phyloP scores from a whole-genome alignment of 1,140 invertebrate species.

The Nasonia vitripennis region DNA sequence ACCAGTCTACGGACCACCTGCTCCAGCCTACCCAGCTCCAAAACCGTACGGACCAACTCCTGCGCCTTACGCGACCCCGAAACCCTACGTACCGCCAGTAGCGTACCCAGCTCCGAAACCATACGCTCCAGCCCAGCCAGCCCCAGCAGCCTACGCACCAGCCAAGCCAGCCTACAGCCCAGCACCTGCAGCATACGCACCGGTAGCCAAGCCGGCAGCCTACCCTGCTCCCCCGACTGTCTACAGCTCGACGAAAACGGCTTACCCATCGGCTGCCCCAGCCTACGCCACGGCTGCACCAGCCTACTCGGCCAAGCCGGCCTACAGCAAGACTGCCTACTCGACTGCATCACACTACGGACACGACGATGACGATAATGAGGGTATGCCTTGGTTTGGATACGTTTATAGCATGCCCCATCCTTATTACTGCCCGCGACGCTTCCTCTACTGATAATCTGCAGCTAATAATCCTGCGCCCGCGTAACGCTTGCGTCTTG shows the following conservation, averaged over 20 bases:
- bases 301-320: too few relatives aligned
- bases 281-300: too few relatives aligned
- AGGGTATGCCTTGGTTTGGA: conserved; percentile 14
- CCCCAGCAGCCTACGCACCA: neutral
- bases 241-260: too few relatives aligned
- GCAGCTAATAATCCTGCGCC: too few relatives aligned
- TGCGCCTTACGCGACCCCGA: neutral
- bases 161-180: neutral
- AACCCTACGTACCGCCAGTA: neutral
- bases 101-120: neutral
- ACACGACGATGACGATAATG: neutral
- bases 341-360: neutral
- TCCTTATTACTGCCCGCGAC: neutral
- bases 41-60: neutral
- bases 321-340: too few relatives aligned
- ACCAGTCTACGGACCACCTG: neutral
- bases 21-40: neutral
- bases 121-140: neutral
- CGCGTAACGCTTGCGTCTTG: too few relatives aligned
- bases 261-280: too few relatives aligned
- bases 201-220: too few relatives aligned
- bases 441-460: too few relatives aligned
- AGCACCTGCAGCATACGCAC: neutral
- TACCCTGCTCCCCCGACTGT: too few relatives aligned
- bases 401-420: neutral